These are phyloP conservation scores for Flabesymbios commensalis DNA, from an alignment of 2,888 invertebrate species.

Conservation along the genomic window DNA sequence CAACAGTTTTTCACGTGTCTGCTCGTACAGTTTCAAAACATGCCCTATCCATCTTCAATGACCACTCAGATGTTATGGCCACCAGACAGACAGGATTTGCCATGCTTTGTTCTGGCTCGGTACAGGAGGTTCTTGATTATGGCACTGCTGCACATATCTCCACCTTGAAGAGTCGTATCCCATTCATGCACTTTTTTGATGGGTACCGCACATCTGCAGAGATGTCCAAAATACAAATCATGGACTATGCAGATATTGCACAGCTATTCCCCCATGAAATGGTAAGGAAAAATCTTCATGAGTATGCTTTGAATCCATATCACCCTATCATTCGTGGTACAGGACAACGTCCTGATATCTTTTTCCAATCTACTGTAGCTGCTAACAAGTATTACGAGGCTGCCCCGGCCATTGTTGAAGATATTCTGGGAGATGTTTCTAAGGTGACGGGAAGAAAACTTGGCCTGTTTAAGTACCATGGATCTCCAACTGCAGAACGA, in stretches of 20 bases:
- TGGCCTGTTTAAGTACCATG: constrained; percentile 33
- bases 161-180: constrained; percentile 29
- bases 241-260: constrained; percentile 30
- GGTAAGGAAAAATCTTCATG: constrained; percentile 28
- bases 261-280: constrained; percentile 27
- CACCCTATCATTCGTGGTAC: constrained; percentile 34
- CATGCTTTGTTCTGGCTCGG: constrained; percentile 33
- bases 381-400: constrained; percentile 31
- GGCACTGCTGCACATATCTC: constrained; percentile 33
- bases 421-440: constrained; percentile 24
- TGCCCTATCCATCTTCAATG: constrained; percentile 38
- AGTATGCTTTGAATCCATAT: constrained; percentile 34
- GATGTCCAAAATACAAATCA: constrained; percentile 31
- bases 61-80: constrained; percentile 39
- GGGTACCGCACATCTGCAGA: constrained; percentile 37
- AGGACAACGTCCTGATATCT: constrained; percentile 37
- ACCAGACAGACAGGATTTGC: constrained; percentile 34
- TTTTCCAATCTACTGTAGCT: constrained; percentile 35
- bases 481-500: constrained; percentile 28
- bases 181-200: constrained; percentile 38
- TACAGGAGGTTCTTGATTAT: constrained; percentile 38
- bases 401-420: constrained; percentile 27
- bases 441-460: constrained; percentile 28
- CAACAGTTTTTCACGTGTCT: constrained; percentile 36
- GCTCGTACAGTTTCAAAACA: constrained; percentile 36